Conservation (phyloP, 2,888 invertebrate genomes). For the Tuberolachnus salignus region DNA sequence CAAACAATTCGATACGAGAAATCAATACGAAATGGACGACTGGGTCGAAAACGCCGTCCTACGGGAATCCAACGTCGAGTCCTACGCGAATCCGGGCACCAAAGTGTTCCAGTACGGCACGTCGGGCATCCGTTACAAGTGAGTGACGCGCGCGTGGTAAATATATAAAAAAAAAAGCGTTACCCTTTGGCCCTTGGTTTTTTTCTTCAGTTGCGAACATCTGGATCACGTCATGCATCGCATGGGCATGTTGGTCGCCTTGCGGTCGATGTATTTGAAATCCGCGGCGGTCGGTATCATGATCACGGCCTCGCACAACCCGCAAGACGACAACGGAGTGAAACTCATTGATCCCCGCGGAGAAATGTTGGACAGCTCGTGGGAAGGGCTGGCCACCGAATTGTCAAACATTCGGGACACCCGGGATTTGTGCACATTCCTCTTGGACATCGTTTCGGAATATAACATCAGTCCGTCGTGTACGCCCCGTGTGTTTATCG, state of each 20-base stretch:
- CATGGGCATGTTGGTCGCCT: conserved; percentile 89
- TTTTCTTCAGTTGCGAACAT: conserved; percentile 77
- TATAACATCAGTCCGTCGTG: conserved; percentile 76
- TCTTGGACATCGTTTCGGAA: conserved; percentile 71
- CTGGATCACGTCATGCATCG: conserved; percentile 92
- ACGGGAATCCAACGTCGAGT: not conserved
- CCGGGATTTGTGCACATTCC: conserved; percentile 72
- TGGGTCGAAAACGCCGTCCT: conserved; percentile 14
- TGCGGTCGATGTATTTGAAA: conserved; percentile 82
- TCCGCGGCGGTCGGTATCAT: conserved; percentile 93
- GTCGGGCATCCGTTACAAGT: conserved; percentile 57
- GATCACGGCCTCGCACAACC: conserved; percentile 99
- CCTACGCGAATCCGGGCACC: conserved; percentile 50
- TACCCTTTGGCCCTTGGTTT: not conserved
- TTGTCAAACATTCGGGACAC: conserved; percentile 81
- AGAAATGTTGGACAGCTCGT: conserved; percentile 91
- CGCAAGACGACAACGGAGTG: conserved; percentile 93
- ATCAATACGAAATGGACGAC: conserved; percentile 9
- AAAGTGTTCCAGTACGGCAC: conserved; percentile 57
- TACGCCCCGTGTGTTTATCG: conserved; percentile 76
- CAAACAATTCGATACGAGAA: not conserved
- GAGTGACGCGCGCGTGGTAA: not conserved
- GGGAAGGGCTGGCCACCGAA: conserved; percentile 89
- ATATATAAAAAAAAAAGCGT: not conserved
- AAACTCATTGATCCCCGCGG: conserved; percentile 95